A percentile compares a stretch with the other conserved stretches of the same genome.
Conservation (phyloP, 2,888 invertebrate species). For the Liodrosophila aerea region DNA sequence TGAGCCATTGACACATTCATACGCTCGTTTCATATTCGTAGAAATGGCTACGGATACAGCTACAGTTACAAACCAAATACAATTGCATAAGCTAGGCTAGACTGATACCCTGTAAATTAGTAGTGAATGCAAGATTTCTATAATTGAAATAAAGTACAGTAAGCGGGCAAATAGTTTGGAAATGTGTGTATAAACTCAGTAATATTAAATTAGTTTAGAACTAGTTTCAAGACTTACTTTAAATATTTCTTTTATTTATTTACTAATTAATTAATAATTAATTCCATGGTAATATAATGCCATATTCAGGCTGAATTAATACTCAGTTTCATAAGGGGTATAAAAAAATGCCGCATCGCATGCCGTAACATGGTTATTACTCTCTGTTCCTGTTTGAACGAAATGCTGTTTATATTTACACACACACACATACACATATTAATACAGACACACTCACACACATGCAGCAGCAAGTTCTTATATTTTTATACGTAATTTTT, state of each 20-base stretch:
- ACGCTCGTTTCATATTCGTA: conserved; percentile 61
- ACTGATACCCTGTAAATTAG: neutral
- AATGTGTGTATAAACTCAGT: too few relatives aligned
- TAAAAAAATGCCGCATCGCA: conserved; percentile 12
- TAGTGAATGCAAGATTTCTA: too few relatives aligned
- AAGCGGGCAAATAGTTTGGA: too few relatives aligned
- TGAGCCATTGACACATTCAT: conserved; percentile 78
- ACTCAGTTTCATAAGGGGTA: conserved; percentile 16
- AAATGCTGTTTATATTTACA: conserved; percentile 70
- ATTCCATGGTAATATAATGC: too few relatives aligned
- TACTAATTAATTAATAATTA: neutral
- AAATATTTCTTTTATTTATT: too few relatives aligned
- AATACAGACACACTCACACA: conserved; percentile 13
- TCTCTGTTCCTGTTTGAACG: conserved; percentile 22
- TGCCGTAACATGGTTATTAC: conserved; percentile 32
- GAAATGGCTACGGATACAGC: conserved; percentile 28
- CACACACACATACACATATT: conserved; percentile 17
- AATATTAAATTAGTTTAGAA: too few relatives aligned
- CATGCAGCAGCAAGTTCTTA: conserved; percentile 33
- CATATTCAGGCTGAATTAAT: too few relatives aligned
- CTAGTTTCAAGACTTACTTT: too few relatives aligned
- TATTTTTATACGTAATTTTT: conserved; percentile 31
- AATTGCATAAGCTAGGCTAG: conserved; percentile 1
- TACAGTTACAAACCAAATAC: conserved; percentile 13
- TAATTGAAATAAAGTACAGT: too few relatives aligned